A percentile compares a stretch with the other conserved stretches of the same genome.
phyloP scores from a whole-genome alignment of 1,140 invertebrate species.

The Caenorhabditis remanei region DNA sequence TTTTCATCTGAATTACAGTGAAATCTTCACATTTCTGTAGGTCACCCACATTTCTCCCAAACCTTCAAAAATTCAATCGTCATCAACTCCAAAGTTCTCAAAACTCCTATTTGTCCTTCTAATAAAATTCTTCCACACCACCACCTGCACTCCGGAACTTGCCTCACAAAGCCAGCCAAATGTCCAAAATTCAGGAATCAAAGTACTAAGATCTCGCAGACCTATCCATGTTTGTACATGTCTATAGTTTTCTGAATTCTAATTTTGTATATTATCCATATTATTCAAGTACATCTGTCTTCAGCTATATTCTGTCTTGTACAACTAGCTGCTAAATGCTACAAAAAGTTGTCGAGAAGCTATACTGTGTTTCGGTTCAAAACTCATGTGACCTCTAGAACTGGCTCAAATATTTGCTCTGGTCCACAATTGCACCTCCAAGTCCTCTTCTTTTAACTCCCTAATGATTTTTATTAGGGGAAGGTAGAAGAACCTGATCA shows the following conservation, averaged over 20 bases:
- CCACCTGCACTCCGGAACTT: slow-evolving; percentile 7
- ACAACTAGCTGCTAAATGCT: neutral
- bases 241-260: too few species aligned
- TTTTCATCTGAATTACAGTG: too few species aligned
- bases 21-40: too few species aligned
- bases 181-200: slow-evolving; percentile 29
- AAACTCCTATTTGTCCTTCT: slow-evolving; percentile 1
- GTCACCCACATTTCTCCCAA: too few species aligned
- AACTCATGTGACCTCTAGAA: slow-evolving; percentile 11
- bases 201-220: neutral
- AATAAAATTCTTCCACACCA: neutral
- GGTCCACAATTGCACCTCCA: neutral
- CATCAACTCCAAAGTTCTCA: neutral
- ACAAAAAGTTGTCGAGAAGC: neutral
- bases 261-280: too few species aligned
- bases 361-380: neutral
- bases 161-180: neutral
- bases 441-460: neutral
- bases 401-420: slow-evolving; percentile 3
- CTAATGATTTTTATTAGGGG: neutral
- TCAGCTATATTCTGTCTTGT: neutral
- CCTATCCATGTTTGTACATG: too few species aligned
- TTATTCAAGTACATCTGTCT: neutral
- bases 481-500: neutral
- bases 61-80: too few species aligned